Percentiles rank a stretch among this genome's conserved stretches.
phyloP scores from a whole-genome alignment of 2,113 vertebrate genomes.

The Cyanistes caeruleus region DNA sequence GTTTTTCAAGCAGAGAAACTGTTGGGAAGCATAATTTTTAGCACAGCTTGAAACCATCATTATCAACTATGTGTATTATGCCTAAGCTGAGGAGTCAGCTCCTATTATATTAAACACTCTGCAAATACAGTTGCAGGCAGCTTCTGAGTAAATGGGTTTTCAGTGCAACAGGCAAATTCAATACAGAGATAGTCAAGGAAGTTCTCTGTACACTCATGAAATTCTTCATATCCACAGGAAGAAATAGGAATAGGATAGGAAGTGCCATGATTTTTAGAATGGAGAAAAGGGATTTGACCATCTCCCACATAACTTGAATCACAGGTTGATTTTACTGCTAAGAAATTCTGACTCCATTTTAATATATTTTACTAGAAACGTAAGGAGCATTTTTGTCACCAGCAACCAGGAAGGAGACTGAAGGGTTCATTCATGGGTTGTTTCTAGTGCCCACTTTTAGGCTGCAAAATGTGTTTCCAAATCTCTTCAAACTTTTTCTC shows the following conservation, averaged over 20 bases:
- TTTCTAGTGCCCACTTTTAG: neutral
- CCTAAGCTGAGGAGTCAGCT: neutral
- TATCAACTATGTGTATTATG: neutral
- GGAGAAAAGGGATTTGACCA: neutral
- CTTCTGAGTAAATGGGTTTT: neutral
- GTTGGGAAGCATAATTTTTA: neutral
- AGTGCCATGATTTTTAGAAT: neutral
- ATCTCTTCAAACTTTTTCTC: neutral
- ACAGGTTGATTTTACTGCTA: neutral
- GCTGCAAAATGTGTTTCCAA: neutral
- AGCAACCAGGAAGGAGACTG: neutral
- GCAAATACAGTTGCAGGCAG: neutral
- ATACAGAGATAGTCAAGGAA: neutral
- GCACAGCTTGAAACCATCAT: neutral
- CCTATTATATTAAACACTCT: neutral
- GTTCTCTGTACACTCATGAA: neutral
- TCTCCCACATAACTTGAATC: neutral
- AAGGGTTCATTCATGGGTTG: fast-evolving
- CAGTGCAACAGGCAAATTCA: neutral
- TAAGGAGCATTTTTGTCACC: neutral
- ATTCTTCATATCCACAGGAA: neutral
- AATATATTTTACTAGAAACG: neutral
- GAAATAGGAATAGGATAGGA: neutral
- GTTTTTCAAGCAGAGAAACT: neutral
- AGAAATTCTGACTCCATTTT: neutral